Percentiles rank a stretch among this genome's conserved stretches.
phyloP scores from a whole-genome alignment of 2,113 vertebrate species.

The Anseranas semipalmata region DNA sequence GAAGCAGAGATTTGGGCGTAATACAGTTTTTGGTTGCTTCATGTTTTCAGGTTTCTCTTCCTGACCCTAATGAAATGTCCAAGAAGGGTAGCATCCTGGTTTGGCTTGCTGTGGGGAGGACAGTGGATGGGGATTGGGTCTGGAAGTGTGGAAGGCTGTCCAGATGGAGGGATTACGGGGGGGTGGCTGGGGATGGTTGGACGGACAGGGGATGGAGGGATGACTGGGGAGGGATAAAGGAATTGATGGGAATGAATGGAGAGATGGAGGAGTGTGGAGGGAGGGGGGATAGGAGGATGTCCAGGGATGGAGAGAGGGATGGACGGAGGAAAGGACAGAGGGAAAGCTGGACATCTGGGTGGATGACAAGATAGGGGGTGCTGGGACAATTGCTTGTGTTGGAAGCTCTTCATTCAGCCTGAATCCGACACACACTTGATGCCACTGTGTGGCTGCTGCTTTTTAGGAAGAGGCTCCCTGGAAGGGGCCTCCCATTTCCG shows the following conservation, averaged over 20 bases:
- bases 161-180: not conserved
- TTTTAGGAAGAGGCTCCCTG: not conserved
- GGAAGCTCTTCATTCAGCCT: not conserved
- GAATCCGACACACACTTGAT: not conserved
- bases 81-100: not conserved
- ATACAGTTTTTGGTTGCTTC: not conserved
- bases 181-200: no score
- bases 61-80: not conserved
- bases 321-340: not conserved
- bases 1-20: not conserved
- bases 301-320: not conserved
- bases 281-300: not conserved
- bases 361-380: not conserved
- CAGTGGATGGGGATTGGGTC: not conserved
- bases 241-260: not conserved
- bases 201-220: not conserved
- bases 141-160: not conserved
- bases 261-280: not conserved
- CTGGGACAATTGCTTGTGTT: not conserved
- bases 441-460: not conserved
- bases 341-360: not conserved
- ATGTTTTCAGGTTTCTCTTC: not conserved
- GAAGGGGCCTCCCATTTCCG: not conserved
- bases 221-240: not conserved
- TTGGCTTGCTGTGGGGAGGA: not conserved